A percentile compares a stretch with the other conserved stretches of the same genome.
Conservation (phyloP, 2,797 vertebrate species). For the Lagorchestes hirsutus region DNA sequence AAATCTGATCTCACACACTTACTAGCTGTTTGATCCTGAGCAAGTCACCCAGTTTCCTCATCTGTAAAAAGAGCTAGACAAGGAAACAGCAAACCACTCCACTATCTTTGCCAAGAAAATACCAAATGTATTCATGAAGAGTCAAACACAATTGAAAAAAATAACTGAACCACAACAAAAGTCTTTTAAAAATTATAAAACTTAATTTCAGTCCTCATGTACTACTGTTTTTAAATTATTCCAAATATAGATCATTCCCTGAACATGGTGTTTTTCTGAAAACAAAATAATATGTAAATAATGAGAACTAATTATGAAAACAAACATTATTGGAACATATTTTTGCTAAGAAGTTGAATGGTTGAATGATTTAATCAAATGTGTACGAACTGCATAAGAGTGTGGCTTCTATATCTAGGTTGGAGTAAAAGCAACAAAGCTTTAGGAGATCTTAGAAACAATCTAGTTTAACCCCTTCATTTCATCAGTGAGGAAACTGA, state of each 20-base stretch:
- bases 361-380: background rate
- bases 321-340: background rate
- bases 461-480: background rate
- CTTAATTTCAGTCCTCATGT: background rate
- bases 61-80: background rate
- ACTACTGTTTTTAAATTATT: background rate
- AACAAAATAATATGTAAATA: background rate
- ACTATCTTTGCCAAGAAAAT: background rate
- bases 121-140: background rate
- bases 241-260: background rate
- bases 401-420: background rate
- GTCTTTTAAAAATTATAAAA: background rate
- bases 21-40: background rate
- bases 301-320: background rate
- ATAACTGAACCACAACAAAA: background rate
- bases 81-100: background rate
- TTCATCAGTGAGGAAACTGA: background rate
- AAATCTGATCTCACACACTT: background rate
- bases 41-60: background rate
- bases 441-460: background rate
- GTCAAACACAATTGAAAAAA: background rate
- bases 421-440: background rate
- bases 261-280: background rate
- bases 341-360: background rate
- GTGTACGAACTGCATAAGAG: background rate